Evolutionary conservation across 2,888 invertebrate genomes (phyloP).

Genomic region (Vesta saturnalis): DNA sequence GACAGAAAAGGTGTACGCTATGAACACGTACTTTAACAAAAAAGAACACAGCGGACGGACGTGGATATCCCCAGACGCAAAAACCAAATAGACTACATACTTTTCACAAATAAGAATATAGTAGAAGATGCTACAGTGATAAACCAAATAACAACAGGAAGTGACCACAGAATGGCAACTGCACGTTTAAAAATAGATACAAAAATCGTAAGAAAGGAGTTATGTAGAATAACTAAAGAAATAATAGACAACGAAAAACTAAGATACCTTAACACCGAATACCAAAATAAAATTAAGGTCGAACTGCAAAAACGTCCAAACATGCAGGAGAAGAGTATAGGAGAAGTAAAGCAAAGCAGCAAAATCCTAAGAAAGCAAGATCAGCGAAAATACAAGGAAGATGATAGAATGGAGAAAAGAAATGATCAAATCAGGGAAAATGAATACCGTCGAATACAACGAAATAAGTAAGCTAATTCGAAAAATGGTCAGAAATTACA

Average conservation of each 20-base stretch:
- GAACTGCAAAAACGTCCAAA: background rate
- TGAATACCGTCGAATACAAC: too few species aligned
- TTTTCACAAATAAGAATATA: too few species aligned
- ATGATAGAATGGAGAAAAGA: background rate
- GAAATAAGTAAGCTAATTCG: too few species aligned
- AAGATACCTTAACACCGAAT: conserved; percentile 1
- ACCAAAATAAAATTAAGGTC: background rate
- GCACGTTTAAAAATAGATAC: background rate
- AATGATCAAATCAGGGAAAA: too few species aligned
- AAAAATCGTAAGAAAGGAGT: background rate
- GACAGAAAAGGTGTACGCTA: background rate
- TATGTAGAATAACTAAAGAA: background rate
- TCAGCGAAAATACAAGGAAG: too few species aligned
- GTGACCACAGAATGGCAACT: background rate
- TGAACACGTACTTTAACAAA: too few species aligned
- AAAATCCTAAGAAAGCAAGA: background rate
- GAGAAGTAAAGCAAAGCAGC: background rate
- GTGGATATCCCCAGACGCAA: background rate
- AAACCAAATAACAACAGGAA: too few species aligned
- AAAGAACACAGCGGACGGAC: background rate
- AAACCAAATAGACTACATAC: too few species aligned
- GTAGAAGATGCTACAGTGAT: too few species aligned
- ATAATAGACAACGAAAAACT: conserved; percentile 1
- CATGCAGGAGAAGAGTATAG: too few species aligned
- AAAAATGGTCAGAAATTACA: background rate